Evolutionary conservation across 2,797 vertebrate species (phyloP), one percentile per base, ranked within the genome.

Genomic region (Myotis vivesi): DNA sequence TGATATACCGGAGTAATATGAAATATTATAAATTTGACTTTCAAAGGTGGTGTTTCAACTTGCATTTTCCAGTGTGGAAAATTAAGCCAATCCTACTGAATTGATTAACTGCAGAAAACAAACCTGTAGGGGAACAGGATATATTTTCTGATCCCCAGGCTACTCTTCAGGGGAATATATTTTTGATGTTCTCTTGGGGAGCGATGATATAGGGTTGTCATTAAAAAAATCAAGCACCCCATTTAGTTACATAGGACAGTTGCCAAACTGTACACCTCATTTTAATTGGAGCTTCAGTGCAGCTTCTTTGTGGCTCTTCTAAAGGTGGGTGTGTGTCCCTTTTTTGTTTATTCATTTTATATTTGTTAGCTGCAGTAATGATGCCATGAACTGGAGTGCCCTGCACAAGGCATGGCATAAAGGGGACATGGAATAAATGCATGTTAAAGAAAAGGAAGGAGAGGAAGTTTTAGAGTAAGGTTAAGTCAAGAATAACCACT

Each of bases 51-150:
- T 73, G n/a, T 89, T 90, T 71, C 94, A 79, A 95, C 92, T 90
- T 75, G 69, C 68, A 62, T 85, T 90, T 95, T 71, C 51, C 71
- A 68, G n/a, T 62, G 95, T 95, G 77, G 89, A 96, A 97, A 97
- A 97, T 94, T 87, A 96, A 97, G 69, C 85, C 94, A 92, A 62
- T 94, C 87, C 72, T 92, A 93, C 81, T 57, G 94, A 80, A 86
- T 89, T 91, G 89, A 94, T 86, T 77, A 92, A 75, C 57, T 84
- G 44, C 84, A 87, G 84, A 76, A 87, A 87, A 89, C 55, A 95
- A 95, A 92, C 20, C 81, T 62, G 15, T 80, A 25, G 66, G 73
- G 22, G 20, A 3, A 68, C 68, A 87, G 25, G 87, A 77, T 57
- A 4, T 66, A 73, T 95, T 82, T 96, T 57, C 94, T 66, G 68